phyloP scores from a whole-genome alignment of 2,888 invertebrate genomes.

The Portevinia maculata region DNA sequence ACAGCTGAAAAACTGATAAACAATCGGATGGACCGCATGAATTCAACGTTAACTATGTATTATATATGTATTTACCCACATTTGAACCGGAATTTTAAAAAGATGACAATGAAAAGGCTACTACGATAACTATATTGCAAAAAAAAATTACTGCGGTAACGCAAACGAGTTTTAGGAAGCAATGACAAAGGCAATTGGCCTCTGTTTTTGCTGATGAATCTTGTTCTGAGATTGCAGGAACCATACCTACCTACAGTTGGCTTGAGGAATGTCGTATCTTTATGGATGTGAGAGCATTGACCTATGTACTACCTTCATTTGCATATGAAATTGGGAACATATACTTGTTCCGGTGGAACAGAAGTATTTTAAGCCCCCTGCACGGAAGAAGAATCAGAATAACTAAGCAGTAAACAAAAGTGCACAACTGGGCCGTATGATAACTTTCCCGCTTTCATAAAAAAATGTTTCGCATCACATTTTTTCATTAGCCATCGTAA shows the following conservation, averaged over 20 bases:
- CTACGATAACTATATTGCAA: not conserved
- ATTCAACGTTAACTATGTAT: not conserved
- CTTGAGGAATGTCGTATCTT: constrained; percentile 3
- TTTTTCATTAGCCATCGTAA: too few relatives aligned
- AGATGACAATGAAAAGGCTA: not conserved
- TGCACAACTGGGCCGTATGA: too few relatives aligned
- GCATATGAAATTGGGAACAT: too few relatives aligned
- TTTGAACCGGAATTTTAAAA: not conserved
- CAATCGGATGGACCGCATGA: constrained; percentile 1
- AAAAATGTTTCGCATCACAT: too few relatives aligned
- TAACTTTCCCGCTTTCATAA: too few relatives aligned
- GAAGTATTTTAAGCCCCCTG: too few relatives aligned
- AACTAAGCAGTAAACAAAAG: too few relatives aligned
- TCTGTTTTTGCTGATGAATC: constrained; percentile 33
- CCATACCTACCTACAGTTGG: constrained; percentile 22
- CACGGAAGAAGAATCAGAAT: too few relatives aligned
- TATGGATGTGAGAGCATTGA: constrained; percentile 1
- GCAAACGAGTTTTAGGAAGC: constrained; percentile 37
- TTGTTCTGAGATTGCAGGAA: constrained; percentile 50
- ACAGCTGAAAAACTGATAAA: not conserved
- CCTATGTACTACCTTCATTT: too few relatives aligned
- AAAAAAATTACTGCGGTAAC: not conserved
- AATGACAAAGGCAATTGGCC: constrained; percentile 36
- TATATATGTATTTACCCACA: not conserved
- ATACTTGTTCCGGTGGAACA: too few relatives aligned